Evolutionary conservation across 2,888 invertebrate species (phyloP), one percentile per base, ranked within the genome.

Genomic region (Zaprionus obscuricornis): DNA sequence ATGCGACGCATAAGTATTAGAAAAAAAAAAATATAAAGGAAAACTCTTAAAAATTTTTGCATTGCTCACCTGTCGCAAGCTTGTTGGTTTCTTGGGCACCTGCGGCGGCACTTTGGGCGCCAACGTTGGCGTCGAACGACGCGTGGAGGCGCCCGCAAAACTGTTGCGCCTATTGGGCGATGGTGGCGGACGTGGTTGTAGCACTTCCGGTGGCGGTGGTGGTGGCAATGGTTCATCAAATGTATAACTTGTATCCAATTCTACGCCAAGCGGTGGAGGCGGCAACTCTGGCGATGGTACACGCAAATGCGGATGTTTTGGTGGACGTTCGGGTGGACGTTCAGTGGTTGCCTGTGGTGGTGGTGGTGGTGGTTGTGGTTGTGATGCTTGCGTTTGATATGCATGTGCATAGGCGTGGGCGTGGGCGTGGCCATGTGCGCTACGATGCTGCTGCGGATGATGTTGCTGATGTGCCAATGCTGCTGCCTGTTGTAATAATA

Each of bases 261-360:
- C 86, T 1, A 66, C 67, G 13, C 89, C 88, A 2, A 87, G 88
- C 2, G 90, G 90, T n/a, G 90, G 91, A 16, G 90, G 89, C 13
- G 91, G 90, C 62, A 91, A 47, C 56, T 90, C 91, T 0, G 90
- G 90, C 49, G 91, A 90, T 6, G 91, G 91, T 33, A 90, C 89
- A 46, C 92, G 90, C 71, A 93, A 87, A 57, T 94, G 90, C 1
- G 95, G 94, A 89, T 95, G 95, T 89, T 95, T 95, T 2, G 95
- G 95, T 7, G 95, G 95, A 67, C 95, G 90, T 73, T 94, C 95
- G 0, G 95, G 94, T 0, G 94, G 93, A 92, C 93, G 94, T 8
- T 93, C 90, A 26, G 24, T 5, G 0, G 92, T 92, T 83, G 93
- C 93, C 1, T 93, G 91, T 0, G 93, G 92, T 0, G 93, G 93